Percentiles rank a stretch among this genome's conserved stretches.
These are phyloP conservation scores for Eupithecia insigniata DNA, from an alignment of 2,888 invertebrate genomes.

Conservation along the genomic window DNA sequence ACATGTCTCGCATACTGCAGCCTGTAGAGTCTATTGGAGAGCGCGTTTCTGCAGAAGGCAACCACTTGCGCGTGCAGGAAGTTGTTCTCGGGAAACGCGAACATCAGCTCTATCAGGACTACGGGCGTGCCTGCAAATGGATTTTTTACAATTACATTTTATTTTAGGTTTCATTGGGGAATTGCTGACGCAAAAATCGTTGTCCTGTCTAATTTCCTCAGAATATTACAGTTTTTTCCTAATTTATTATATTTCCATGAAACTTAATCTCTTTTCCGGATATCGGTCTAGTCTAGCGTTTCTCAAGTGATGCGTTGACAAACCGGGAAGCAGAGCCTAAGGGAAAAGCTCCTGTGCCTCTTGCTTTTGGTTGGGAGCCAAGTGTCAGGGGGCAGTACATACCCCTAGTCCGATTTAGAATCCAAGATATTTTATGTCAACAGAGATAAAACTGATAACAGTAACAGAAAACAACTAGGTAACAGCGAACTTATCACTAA, in stretches of 20 bases:
- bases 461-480: no score
- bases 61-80: constrained; percentile 96
- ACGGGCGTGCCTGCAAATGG: constrained; percentile 82
- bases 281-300: no score
- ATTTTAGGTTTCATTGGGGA: neutral
- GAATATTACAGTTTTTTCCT: neutral
- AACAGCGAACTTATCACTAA: no score
- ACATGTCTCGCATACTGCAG: constrained; percentile 56
- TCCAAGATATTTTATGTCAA: no score
- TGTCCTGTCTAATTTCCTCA: neutral
- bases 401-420: no score
- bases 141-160: neutral
- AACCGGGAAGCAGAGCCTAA: no score
- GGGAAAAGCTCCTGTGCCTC: neutral
- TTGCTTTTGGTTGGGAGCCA: neutral
- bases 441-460: no score
- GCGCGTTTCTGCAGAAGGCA: constrained; percentile 89
- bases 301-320: no score
- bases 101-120: constrained; percentile 92
- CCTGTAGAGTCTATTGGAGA: constrained; percentile 70
- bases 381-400: no score
- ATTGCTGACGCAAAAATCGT: no score
- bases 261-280: neutral
- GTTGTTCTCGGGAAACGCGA: constrained; percentile 96
- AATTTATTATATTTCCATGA: no score